These are phyloP conservation scores for Myopa testacea DNA, from an alignment of 2,888 invertebrate genomes.

Conservation along the genomic window DNA sequence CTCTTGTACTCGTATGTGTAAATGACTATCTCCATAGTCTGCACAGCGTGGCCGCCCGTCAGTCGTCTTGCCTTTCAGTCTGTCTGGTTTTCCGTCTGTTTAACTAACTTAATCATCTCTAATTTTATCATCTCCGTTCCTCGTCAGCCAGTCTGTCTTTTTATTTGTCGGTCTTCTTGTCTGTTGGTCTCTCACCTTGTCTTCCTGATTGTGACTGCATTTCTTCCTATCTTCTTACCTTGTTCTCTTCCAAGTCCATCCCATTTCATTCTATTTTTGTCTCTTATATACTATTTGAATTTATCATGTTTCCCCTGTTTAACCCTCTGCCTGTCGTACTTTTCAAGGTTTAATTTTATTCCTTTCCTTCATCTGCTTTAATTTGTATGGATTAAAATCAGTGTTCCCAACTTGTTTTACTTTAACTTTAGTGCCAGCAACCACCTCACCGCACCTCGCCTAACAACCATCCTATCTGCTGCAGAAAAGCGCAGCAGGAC, in stretches of 20 bases:
- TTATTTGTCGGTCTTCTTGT: slow-evolving; percentile 13
- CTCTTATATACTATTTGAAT: too few species aligned
- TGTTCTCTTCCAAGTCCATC: too few species aligned
- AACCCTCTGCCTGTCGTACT: neutral
- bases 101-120: too few species aligned
- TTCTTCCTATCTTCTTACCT: too few species aligned
- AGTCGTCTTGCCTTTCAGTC: neutral
- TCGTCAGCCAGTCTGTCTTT: neutral
- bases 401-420: slow-evolving; percentile 30
- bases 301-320: neutral
- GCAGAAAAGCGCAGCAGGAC: slow-evolving; percentile 26
- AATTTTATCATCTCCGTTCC: too few species aligned
- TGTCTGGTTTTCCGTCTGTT: neutral
- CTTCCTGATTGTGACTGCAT: neutral
- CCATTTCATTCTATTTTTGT: too few species aligned
- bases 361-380: slow-evolving; percentile 24
- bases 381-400: slow-evolving; percentile 35
- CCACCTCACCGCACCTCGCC: slow-evolving; percentile 24
- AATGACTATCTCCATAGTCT: too few species aligned
- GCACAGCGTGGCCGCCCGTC: too few species aligned
- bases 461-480: slow-evolving; percentile 1
- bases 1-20: too few species aligned
- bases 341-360: slow-evolving; percentile 25
- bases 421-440: slow-evolving; percentile 25
- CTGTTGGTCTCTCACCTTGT: too few species aligned